Base-by-base conservation (phyloP, 2,888 invertebrate genomes). In the Trileptium ribeirensis region DNA sequence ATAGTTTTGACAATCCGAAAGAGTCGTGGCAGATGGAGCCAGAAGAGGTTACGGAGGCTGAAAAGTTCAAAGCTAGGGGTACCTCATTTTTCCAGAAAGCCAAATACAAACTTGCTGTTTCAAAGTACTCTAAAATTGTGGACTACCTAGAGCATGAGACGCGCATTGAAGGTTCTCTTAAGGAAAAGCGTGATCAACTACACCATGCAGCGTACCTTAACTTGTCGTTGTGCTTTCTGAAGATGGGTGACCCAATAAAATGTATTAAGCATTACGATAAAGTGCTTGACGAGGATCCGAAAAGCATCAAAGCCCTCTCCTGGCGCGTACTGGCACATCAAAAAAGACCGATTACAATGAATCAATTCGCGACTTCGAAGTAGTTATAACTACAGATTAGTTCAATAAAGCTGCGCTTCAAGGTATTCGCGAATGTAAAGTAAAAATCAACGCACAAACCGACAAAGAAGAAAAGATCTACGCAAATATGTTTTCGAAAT, bases 401-500 rank as follows among this genome's bases (percentile, higher is more conserved):
- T 92, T 92, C 81, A 98, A 98, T 90, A 94, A 91, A 90, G 95
- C 95, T n/a, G 96, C 96, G 0, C 81, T 83, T 36, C 85, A 86
- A 83, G 85, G 87, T 81, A 90, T 95, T 0, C 83, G 86, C 64
- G 88, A 93, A 79, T 95, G 95, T 84, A 84, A 92, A 83, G 91
- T 92, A 82, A 91, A 92, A 83, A 91, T 96, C 31, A 93, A 93
- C 88, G 92, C 94, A 84, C 93, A 94, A 86, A 91, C 93, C 84
- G 92, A 92, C 81, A 93, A 92, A 82, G 96, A 97, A 89, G 95
- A 94, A 90, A 92, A 93, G 88, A 91, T 95, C 51, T 98, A 95
- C 89, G 94, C 94, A 24, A 95, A 95, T 89, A 96, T 98, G 95
- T 98, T 98, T 90, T 93, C 95, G 86, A 96, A 95, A 90, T 94